A percentile compares a stretch with the other conserved stretches of the same genome.
Conservation (phyloP, 2,797 vertebrate genomes). For the Notamacropus eugenii region DNA sequence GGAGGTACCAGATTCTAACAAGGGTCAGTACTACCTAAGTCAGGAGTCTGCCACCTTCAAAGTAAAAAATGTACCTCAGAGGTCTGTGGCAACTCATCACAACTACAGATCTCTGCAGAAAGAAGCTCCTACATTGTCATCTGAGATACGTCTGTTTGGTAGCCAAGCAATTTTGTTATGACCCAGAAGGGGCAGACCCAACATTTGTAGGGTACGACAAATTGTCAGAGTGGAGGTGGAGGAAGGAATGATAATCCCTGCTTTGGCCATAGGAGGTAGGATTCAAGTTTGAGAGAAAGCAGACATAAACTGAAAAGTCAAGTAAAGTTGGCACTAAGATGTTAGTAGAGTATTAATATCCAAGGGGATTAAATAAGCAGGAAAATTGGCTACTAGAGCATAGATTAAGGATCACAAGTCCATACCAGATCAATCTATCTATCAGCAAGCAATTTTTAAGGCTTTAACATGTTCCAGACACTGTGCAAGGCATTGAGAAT, state of each 20-base stretch:
- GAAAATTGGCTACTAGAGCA: not conserved
- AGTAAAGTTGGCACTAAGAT: not conserved
- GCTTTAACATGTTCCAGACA: not conserved
- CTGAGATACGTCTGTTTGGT: not conserved
- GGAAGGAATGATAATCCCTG: not conserved
- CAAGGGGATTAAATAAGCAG: not conserved
- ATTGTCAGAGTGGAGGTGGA: not conserved
- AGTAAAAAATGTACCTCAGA: not conserved
- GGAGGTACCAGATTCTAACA: not conserved
- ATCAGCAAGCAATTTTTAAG: not conserved
- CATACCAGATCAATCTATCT: not conserved
- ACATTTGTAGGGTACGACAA: not conserved
- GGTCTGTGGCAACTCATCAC: not conserved
- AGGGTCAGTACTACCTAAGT: not conserved
- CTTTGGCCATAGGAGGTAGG: not conserved
- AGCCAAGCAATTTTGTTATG: not conserved
- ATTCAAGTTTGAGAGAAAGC: not conserved
- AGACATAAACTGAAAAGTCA: not conserved
- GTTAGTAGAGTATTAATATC: not conserved
- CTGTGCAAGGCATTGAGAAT: not conserved
- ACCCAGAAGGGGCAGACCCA: not conserved
- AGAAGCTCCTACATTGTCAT: not conserved
- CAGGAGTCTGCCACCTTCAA: not conserved
- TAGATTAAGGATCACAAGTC: not conserved
- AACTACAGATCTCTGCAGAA: not conserved